These are phyloP conservation scores for Coregonus ussuriensis DNA, from an alignment of 2,797 vertebrate genomes.

Conservation along the genomic window DNA sequence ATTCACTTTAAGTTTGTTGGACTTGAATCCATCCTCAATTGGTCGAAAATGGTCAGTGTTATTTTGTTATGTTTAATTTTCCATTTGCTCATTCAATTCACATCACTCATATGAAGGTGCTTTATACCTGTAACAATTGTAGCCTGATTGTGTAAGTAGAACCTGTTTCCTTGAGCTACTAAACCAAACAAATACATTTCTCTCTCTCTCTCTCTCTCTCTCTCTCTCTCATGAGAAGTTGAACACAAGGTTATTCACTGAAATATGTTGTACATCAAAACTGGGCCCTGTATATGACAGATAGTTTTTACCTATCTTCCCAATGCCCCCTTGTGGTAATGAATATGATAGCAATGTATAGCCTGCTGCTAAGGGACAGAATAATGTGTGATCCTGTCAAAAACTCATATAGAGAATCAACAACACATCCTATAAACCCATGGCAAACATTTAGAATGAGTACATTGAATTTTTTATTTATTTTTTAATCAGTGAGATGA, in stretches of 20 bases:
- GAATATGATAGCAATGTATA: neutral
- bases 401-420: too few relatives aligned
- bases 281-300: neutral
- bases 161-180: neutral
- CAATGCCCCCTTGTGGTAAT: neutral
- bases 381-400: neutral
- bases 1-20: neutral
- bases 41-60: neutral
- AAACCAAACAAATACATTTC: slow-evolving; percentile 2
- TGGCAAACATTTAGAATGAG: neutral
- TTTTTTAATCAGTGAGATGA: too few relatives aligned
- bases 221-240: neutral
- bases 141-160: neutral
- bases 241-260: neutral
- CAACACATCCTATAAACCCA: neutral
- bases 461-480: neutral
- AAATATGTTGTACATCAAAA: neutral
- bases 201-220: neutral
- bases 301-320: neutral
- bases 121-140: neutral
- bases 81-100: neutral
- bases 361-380: neutral
- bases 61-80: neutral
- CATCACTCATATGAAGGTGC: neutral
- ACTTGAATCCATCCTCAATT: neutral